Conservation (phyloP, 2,113 vertebrate species). For the Xenopus laevis region DNA sequence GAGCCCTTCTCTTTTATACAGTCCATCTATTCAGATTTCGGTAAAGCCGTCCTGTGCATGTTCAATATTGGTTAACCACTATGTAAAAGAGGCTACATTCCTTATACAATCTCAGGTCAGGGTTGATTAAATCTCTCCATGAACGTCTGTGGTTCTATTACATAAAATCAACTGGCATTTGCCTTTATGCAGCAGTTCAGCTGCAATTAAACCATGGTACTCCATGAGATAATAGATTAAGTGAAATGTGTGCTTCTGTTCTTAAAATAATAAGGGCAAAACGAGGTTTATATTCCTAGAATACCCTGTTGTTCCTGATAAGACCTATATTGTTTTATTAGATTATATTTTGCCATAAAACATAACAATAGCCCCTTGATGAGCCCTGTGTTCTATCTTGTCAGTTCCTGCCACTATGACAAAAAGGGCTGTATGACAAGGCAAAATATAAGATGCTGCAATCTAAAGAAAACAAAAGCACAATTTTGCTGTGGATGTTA, state of each 20-base stretch:
- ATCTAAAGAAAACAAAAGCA: conserved; percentile 47
- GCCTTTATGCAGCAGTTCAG: no score
- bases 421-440: conserved; percentile 40
- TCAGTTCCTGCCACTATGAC: conserved; percentile 41
- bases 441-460: conserved; percentile 45
- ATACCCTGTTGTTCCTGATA: not conserved
- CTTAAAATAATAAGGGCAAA: not conserved
- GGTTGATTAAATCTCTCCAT: no score
- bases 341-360: not conserved
- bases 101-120: no score
- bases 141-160: no score
- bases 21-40: no score
- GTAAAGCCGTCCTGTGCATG: no score
- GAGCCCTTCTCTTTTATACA: no score
- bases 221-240: no score
- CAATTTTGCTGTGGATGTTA: conserved; percentile 46
- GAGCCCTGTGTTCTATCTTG: conserved; percentile 40
- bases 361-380: conserved; percentile 32
- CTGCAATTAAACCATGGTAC: no score
- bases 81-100: no score
- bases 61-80: no score
- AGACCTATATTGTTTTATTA: conserved; percentile 30
- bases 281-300: not conserved
- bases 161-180: no score
- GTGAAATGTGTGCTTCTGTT: not conserved